phyloP scores from a whole-genome alignment of 1,140 invertebrate genomes.

The Hyposmocoma kahamanoa region DNA sequence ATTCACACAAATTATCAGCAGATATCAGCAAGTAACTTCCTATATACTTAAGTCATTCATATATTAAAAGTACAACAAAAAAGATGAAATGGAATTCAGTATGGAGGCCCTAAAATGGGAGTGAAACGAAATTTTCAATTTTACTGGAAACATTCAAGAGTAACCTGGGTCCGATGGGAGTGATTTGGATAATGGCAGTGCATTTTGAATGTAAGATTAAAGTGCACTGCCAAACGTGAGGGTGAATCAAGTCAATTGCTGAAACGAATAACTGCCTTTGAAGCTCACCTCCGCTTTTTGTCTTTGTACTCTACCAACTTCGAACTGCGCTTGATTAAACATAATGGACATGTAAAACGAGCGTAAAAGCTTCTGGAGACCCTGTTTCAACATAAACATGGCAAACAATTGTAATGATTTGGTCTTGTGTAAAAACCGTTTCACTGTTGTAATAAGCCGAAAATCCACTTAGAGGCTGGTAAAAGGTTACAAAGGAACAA shows the following conservation, averaged over 20 bases:
- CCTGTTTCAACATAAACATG: no score
- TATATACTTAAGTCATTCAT: no score
- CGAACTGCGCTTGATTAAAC: no score
- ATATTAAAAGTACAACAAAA: no score
- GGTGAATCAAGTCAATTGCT: constrained; percentile 31
- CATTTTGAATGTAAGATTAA: constrained; percentile 34
- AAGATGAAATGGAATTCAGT: constrained; percentile 17
- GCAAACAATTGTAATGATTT: no score
- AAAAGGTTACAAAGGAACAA: constrained; percentile 21
- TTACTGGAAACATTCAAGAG: constrained; percentile 18
- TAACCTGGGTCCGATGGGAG: neutral
- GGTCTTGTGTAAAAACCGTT: no score
- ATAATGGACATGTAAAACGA: no score
- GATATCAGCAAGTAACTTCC: no score
- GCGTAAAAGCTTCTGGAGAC: no score
- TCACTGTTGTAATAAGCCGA: neutral
- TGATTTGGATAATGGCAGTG: constrained; percentile 20
- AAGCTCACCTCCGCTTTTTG: constrained; percentile 5
- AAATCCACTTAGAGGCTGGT: neutral
- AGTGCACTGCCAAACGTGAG: constrained; percentile 32
- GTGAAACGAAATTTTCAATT: constrained; percentile 21
- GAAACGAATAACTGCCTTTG: constrained; percentile 24
- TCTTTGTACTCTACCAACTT: no score
- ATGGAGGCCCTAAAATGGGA: constrained; percentile 16
- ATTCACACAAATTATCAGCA: no score